These are phyloP conservation scores for Leptopilina boulardi DNA, from an alignment of 1,140 invertebrate species.

Conservation along the genomic window DNA sequence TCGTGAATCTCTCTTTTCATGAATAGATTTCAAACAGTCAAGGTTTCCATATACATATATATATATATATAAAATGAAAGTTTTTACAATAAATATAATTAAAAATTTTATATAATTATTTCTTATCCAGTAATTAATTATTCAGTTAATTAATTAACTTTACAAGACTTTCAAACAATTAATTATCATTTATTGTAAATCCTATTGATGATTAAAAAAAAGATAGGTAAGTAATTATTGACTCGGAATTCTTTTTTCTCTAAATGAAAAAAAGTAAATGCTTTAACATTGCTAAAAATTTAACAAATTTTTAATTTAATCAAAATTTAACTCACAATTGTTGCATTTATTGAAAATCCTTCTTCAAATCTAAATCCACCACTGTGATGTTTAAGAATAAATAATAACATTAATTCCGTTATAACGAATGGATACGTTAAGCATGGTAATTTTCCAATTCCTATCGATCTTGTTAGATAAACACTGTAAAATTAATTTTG, in stretches of 20 bases:
- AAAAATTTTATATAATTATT: not conserved
- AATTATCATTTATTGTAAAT: too few species aligned
- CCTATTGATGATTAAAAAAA: too few species aligned
- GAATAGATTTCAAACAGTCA: constrained; percentile 21
- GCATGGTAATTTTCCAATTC: constrained; percentile 54
- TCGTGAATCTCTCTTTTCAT: not conserved
- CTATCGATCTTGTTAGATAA: constrained; percentile 60
- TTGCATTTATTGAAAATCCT: not conserved
- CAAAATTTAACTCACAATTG: constrained; percentile 14
- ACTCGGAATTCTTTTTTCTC: too few species aligned
- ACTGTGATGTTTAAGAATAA: constrained; percentile 48
- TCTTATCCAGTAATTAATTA: not conserved
- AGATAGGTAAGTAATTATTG: too few species aligned
- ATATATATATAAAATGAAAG: not conserved
- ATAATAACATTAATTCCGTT: constrained; percentile 49
- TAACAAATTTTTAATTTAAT: not conserved
- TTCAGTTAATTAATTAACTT: too few species aligned
- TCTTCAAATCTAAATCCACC: not conserved
- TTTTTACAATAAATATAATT: not conserved
- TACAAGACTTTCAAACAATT: too few species aligned
- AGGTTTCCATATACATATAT: not conserved
- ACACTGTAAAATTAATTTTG: constrained; percentile 46
- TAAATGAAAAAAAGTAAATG: too few species aligned
- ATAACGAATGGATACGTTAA: constrained; percentile 56
- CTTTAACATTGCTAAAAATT: too few species aligned